Percentiles rank a stretch among this genome's conserved stretches.
These are phyloP conservation scores for Portevinia maculata DNA, from an alignment of 2,888 invertebrate genomes.

Conservation along the genomic window DNA sequence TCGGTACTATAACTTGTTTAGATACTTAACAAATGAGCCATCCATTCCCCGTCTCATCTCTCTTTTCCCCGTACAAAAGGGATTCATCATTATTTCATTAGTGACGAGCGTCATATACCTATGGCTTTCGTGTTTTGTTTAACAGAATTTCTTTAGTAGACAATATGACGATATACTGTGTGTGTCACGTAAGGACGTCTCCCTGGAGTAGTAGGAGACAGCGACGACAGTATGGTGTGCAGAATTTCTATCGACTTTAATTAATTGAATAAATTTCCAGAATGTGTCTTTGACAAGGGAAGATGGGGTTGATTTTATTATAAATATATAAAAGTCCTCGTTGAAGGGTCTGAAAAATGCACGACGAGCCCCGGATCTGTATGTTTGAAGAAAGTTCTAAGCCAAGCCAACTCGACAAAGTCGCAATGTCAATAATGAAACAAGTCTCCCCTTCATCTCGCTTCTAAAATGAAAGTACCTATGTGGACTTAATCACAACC, in stretches of 20 bases:
- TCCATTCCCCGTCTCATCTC: not conserved
- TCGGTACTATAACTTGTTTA: conserved; percentile 62
- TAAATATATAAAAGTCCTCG: conserved; percentile 62
- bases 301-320: conserved; percentile 70
- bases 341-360: too few relatives aligned
- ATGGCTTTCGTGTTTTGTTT: conserved; percentile 64
- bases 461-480: conserved; percentile 20
- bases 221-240: conserved; percentile 46
- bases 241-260: conserved; percentile 74
- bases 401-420: conserved; percentile 49
- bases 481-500: conserved; percentile 67
- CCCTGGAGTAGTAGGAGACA: conserved; percentile 53
- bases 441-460: not conserved
- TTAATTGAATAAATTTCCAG: conserved; percentile 74
- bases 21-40: conserved; percentile 70
- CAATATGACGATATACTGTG: too few relatives aligned
- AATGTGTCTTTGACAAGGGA: conserved; percentile 63
- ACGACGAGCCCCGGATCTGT: conserved; percentile 1
- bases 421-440: conserved; percentile 69
- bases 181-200: conserved; percentile 63
- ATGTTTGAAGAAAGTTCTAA: conserved; percentile 56
- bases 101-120: conserved; percentile 49
- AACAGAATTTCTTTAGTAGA: conserved; percentile 42
- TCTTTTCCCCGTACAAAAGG: conserved; percentile 39
- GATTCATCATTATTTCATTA: conserved; percentile 75